phyloP scores from a whole-genome alignment of 2,113 vertebrate species.

The Bombycilla garrulus region DNA sequence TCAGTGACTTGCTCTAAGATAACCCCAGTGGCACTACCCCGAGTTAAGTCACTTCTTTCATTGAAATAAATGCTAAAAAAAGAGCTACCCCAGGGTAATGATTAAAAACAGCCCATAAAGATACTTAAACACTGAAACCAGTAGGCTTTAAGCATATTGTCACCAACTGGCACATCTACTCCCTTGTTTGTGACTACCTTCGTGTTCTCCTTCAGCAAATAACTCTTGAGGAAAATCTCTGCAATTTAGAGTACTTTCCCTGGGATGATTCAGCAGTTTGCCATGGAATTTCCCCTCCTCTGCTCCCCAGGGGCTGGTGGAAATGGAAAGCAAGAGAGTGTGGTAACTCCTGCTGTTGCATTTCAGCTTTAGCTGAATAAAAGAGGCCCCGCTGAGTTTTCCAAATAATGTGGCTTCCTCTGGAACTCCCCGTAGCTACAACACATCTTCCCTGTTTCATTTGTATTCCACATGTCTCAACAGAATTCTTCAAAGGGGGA shows the following conservation, averaged over 20 bases:
- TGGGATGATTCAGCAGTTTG: background rate
- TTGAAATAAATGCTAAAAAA: background rate
- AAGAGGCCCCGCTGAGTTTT: background rate
- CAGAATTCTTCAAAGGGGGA: background rate
- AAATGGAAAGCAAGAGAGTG: background rate
- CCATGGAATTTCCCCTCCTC: background rate
- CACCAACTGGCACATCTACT: background rate
- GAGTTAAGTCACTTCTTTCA: background rate
- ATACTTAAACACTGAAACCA: background rate
- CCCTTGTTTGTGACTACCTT: background rate
- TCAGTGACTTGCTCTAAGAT: background rate
- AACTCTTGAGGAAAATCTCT: background rate
- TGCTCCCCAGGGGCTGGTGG: background rate
- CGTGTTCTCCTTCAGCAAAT: background rate
- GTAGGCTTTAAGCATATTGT: background rate
- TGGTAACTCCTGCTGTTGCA: background rate
- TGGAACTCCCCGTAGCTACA: background rate
- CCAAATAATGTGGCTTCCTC: background rate
- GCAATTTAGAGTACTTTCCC: background rate
- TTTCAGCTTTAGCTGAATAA: background rate
- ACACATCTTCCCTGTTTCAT: background rate
- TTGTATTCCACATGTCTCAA: background rate
- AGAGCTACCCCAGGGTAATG: background rate
- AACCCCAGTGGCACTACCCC: background rate
- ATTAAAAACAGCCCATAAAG: background rate